A percentile compares a stretch with the other conserved stretches of the same genome.
Conservation (phyloP, 2,797 vertebrate genomes). For the Linurgus olivaceus region DNA sequence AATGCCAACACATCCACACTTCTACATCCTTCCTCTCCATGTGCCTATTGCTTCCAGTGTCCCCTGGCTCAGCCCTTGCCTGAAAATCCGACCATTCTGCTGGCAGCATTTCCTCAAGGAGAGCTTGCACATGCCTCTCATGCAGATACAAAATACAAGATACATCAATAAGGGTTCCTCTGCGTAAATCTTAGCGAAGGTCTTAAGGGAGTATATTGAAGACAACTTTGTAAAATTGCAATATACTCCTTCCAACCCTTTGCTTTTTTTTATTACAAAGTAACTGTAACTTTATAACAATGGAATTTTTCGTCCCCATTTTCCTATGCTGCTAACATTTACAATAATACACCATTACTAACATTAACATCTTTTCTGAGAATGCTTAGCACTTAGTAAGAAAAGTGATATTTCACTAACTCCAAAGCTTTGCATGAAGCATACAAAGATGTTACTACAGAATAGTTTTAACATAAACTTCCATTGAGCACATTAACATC, state of each 20-base stretch:
- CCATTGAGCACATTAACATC: background rate
- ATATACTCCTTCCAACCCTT: rapidly evolving
- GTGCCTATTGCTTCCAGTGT: background rate
- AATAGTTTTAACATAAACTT: background rate
- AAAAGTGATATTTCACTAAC: background rate
- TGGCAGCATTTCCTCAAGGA: background rate
- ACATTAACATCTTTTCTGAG: background rate
- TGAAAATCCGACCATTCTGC: background rate
- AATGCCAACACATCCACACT: background rate
- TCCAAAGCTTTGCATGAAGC: background rate
- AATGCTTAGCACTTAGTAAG: background rate
- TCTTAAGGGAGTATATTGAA: background rate
- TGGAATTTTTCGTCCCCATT: background rate
- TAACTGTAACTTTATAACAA: background rate
- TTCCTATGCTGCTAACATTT: background rate
- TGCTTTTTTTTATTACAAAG: background rate
- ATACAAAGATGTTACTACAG: background rate
- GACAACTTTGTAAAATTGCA: background rate
- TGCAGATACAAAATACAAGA: background rate
- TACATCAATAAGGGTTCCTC: background rate
- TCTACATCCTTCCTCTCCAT: background rate
- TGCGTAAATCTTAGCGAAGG: background rate
- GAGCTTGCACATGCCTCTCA: background rate
- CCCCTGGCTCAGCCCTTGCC: background rate
- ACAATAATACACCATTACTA: background rate